phyloP scores from a whole-genome alignment of 1,140 invertebrate species.

The Brachionus plicatilis region DNA sequence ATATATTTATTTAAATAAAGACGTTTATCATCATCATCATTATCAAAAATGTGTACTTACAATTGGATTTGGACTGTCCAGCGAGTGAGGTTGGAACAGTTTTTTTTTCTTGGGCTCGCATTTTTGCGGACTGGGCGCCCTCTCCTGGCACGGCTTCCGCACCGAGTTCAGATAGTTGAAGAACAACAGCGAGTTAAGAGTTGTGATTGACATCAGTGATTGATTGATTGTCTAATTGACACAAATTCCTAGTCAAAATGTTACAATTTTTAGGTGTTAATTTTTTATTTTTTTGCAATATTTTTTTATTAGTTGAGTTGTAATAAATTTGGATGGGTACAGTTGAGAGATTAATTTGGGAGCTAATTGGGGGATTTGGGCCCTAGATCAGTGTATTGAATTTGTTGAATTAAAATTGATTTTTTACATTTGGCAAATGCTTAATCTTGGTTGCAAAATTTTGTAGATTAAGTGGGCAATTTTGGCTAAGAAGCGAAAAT shows the following conservation, averaged over 20 bases:
- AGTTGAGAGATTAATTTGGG: background rate
- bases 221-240: conserved; percentile 21
- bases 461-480: background rate
- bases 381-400: background rate
- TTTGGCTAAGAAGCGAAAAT: background rate
- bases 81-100: conserved; percentile 4
- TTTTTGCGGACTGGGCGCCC: background rate
- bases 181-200: background rate
- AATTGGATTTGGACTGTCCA: background rate
- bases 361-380: background rate
- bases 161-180: conserved; percentile 27
- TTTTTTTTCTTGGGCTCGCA: background rate
- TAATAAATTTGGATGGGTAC: background rate
- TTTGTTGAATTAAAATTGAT: background rate
- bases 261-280: background rate
- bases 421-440: background rate
- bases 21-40: too few species aligned
- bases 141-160: background rate
- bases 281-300: background rate
- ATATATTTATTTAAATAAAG: too few species aligned
- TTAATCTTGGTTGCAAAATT: background rate
- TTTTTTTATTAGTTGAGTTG: background rate
- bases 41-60: conserved; percentile 13
- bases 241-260: background rate
- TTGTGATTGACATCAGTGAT: conserved; percentile 9